Evolutionary conservation across 2,888 invertebrate species (phyloP).

Genomic region (Apeira syringaria): DNA sequence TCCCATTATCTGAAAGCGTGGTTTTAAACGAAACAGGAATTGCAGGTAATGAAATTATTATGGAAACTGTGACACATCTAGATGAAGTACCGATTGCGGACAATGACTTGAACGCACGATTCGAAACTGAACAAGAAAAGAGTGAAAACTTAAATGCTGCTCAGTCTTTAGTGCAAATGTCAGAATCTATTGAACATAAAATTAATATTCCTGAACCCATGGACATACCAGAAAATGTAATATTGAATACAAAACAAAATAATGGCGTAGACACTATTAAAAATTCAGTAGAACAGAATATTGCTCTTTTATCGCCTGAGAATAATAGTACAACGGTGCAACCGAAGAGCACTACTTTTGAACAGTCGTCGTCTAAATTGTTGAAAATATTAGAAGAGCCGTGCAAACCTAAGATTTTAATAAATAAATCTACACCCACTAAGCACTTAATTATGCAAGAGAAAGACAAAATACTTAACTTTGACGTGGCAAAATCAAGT

Average conservation of each 20-base stretch:
- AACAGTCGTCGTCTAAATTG: slow-evolving; percentile 78
- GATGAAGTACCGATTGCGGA: slow-evolving; percentile 31
- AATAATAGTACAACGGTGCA: slow-evolving; percentile 46
- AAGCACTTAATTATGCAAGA: slow-evolving; percentile 60
- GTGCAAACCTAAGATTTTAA: slow-evolving; percentile 49
- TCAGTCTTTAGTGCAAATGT: slow-evolving; percentile 78
- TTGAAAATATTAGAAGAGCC: slow-evolving; percentile 83
- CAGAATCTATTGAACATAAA: slow-evolving; percentile 69
- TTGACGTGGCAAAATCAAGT: slow-evolving; percentile 65
- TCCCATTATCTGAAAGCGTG: slow-evolving; percentile 29
- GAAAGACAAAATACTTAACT: slow-evolving; percentile 76
- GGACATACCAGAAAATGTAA: slow-evolving; percentile 35
- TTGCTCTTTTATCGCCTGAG: slow-evolving; percentile 48
- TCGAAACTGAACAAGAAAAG: slow-evolving; percentile 75
- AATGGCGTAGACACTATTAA: slow-evolving; percentile 43
- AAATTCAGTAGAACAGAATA: slow-evolving; percentile 48
- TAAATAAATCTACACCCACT: slow-evolving; percentile 48
- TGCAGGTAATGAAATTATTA: slow-evolving; percentile 9
- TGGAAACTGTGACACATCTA: slow-evolving; percentile 6
- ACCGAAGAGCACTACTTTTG: slow-evolving; percentile 51
- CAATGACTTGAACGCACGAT: slow-evolving; percentile 52
- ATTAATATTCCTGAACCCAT: slow-evolving; percentile 51
- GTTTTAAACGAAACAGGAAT: slow-evolving; percentile 12
- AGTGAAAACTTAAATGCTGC: slow-evolving; percentile 77
- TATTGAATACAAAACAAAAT: slow-evolving; percentile 41